phyloP scores from a whole-genome alignment of 2,888 invertebrate genomes.

The Unio delphinus region DNA sequence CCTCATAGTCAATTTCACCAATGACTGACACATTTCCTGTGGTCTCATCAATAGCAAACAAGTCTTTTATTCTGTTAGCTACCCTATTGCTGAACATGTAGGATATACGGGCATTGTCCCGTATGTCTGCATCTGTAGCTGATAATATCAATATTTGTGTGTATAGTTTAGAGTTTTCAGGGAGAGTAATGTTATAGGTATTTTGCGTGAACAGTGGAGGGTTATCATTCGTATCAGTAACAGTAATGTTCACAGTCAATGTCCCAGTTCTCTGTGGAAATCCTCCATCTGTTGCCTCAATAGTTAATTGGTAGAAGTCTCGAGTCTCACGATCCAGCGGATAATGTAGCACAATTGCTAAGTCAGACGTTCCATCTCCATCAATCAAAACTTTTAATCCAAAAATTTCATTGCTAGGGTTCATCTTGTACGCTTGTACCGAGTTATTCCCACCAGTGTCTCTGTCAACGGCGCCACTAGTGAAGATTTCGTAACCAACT shows the following conservation, averaged over 20 bases:
- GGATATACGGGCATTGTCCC: slow-evolving; percentile 79
- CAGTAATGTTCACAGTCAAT: slow-evolving; percentile 56
- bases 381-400: slow-evolving; percentile 45
- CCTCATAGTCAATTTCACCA: slow-evolving; percentile 87
- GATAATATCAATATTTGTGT: slow-evolving; percentile 74
- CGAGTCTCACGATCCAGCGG: slow-evolving; percentile 56
- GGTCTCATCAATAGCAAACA: slow-evolving; percentile 81
- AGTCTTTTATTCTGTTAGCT: slow-evolving; percentile 42
- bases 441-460: slow-evolving; percentile 55
- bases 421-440: slow-evolving; percentile 48
- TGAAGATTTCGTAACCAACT: slow-evolving; percentile 40
- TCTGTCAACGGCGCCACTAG: slow-evolving; percentile 50
- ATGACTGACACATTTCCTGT: slow-evolving; percentile 88
- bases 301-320: slow-evolving; percentile 53
- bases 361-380: slow-evolving; percentile 46
- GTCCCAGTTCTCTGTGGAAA: slow-evolving; percentile 51
- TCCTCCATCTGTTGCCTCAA: slow-evolving; percentile 61
- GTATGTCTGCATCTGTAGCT: slow-evolving; percentile 88
- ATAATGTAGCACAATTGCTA: slow-evolving; percentile 55
- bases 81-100: slow-evolving; percentile 68
- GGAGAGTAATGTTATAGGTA: slow-evolving; percentile 47
- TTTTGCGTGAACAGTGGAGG: slow-evolving; percentile 46
- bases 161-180: slow-evolving; percentile 48
- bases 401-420: slow-evolving; percentile 52
- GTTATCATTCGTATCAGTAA: slow-evolving; percentile 62